Conservation (phyloP, 2,113 vertebrate genomes). For the Numida meleagris region DNA sequence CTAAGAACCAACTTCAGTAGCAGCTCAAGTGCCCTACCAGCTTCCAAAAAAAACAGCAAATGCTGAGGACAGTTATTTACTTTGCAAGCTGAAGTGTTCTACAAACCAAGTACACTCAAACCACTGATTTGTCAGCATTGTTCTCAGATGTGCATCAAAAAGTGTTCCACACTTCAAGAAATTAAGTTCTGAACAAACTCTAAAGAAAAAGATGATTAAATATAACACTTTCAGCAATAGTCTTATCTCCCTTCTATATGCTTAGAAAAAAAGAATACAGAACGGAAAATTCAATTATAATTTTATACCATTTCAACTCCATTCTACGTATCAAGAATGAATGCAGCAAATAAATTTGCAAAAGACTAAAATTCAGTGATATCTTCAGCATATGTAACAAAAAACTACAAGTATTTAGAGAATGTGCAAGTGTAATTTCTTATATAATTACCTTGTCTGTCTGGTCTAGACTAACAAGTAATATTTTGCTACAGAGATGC, state of each 20-base stretch:
- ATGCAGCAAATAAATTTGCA: neutral
- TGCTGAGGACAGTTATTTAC: neutral
- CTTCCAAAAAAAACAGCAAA: neutral
- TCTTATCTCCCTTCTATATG: neutral
- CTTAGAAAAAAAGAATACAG: neutral
- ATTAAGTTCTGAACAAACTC: neutral
- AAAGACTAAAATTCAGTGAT: neutral
- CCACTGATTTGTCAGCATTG: neutral
- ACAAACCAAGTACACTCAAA: neutral
- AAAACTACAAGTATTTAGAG: neutral
- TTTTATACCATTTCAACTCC: neutral
- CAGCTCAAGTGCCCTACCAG: neutral
- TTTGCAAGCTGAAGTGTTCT: constrained; percentile 1
- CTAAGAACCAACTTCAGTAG: neutral
- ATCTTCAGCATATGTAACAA: neutral
- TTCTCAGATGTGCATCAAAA: neutral
- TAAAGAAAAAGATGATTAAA: neutral
- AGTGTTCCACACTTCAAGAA: neutral
- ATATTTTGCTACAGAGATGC: neutral
- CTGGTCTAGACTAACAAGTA: neutral
- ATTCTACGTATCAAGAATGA: neutral
- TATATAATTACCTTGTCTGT: neutral
- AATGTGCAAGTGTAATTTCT: neutral
- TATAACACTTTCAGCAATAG: neutral
- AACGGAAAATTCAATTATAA: neutral